phyloP scores from a whole-genome alignment of 2,888 invertebrate genomes.

The Tholera decimalis region DNA sequence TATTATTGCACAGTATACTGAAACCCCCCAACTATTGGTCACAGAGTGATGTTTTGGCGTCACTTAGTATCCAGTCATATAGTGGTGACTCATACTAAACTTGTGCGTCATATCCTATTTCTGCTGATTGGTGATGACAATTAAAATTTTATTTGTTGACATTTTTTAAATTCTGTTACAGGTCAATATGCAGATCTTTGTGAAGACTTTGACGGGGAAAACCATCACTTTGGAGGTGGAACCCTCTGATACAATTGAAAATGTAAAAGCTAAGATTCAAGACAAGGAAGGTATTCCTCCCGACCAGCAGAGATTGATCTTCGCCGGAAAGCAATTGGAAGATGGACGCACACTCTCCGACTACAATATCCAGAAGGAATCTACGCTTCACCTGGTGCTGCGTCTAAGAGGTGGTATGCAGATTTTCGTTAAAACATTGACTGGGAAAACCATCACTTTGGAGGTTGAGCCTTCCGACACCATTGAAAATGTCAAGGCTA shows the following conservation, averaged over 20 bases:
- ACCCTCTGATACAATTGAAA: constrained; percentile 57
- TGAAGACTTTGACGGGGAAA: constrained; percentile 57
- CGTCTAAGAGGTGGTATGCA: constrained; percentile 25
- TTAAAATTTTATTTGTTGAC: constrained; percentile 15
- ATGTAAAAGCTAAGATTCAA: constrained; percentile 61
- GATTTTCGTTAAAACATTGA: constrained; percentile 38
- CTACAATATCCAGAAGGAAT: constrained; percentile 43
- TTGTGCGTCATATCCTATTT: neutral
- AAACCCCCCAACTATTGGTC: constrained; percentile 1
- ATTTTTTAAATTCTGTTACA: constrained; percentile 60
- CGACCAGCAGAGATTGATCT: constrained; percentile 36
- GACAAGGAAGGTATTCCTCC: constrained; percentile 58
- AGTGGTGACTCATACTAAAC: constrained; percentile 34
- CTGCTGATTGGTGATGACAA: neutral
- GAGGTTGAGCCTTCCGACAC: constrained; percentile 54
- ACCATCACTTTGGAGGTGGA: constrained; percentile 59
- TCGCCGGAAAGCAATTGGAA: constrained; percentile 38
- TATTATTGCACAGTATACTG: neutral
- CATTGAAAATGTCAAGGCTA: constrained; percentile 54
- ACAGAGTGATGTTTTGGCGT: constrained; percentile 14
- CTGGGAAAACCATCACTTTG: constrained; percentile 51
- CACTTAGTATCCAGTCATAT: constrained; percentile 13
- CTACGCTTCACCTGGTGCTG: constrained; percentile 25
- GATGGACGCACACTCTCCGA: constrained; percentile 35
- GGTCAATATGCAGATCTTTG: constrained; percentile 71